These are phyloP conservation scores for Thereva nobilitata DNA, from an alignment of 2,888 invertebrate species.

Conservation along the genomic window DNA sequence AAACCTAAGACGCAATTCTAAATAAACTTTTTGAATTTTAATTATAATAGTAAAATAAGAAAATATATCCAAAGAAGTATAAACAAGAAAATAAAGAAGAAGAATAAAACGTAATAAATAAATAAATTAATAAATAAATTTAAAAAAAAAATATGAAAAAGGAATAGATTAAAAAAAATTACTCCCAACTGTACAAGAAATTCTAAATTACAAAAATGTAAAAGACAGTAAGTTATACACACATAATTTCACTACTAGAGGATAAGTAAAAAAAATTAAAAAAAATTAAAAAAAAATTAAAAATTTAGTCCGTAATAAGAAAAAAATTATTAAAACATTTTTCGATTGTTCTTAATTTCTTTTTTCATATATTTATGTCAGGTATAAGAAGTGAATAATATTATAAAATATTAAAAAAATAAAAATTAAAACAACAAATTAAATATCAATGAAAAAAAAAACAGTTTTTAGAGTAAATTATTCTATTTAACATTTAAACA, in stretches of 20 bases:
- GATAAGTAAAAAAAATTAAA: slow-evolving; percentile 11
- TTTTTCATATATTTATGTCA: no score
- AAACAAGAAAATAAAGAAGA: slow-evolving; percentile 3
- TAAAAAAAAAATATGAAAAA: slow-evolving; percentile 9
- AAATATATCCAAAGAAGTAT: slow-evolving; percentile 1
- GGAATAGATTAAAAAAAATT: slow-evolving; percentile 19
- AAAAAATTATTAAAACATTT: no score
- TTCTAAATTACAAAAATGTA: slow-evolving; percentile 37
- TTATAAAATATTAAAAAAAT: no score
- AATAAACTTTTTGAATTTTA: slow-evolving; percentile 27
- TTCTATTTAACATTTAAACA: no score
- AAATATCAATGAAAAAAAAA: no score
- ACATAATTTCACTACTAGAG: slow-evolving; percentile 31
- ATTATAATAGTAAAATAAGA: slow-evolving; percentile 15
- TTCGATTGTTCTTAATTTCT: no score
- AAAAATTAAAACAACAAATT: no score
- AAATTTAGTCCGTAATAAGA: no score
- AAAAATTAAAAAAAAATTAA: slow-evolving; percentile 18
- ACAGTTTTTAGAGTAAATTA: no score
- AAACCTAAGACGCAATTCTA: slow-evolving; percentile 39
- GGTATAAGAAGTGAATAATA: no score
- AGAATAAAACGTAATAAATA: slow-evolving; percentile 5
- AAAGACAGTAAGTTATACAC: slow-evolving; percentile 24
- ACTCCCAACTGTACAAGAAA: slow-evolving; percentile 40
- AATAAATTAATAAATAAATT: slow-evolving; percentile 1